Evolutionary conservation across 1,140 invertebrate genomes (phyloP).

Genomic region (Trichogramma pretiosum): DNA sequence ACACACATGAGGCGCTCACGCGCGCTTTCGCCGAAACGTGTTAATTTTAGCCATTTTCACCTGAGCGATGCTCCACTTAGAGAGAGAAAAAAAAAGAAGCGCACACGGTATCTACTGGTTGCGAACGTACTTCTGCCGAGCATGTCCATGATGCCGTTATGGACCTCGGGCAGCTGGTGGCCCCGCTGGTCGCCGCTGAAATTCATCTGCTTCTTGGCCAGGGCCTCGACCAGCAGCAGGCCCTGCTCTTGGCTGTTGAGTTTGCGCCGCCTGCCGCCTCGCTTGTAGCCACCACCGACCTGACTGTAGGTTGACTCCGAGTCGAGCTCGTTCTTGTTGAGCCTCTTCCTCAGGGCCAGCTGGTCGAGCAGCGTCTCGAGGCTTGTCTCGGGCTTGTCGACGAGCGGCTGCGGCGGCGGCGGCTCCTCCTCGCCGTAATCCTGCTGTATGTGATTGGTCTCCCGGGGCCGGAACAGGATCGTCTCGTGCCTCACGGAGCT

Average conservation of each 20-base stretch:
- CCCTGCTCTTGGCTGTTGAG: conserved; percentile 63
- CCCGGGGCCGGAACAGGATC: conserved; percentile 18
- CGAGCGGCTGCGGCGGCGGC: conserved; percentile 9
- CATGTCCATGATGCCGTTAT: conserved; percentile 70
- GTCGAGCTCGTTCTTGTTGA: not conserved
- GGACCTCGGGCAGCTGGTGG: conserved; percentile 41
- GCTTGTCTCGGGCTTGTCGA: conserved; percentile 16
- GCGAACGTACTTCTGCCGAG: conserved; percentile 65
- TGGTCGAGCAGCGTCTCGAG: conserved; percentile 31
- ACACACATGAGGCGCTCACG: conserved; percentile 1
- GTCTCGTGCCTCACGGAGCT: conserved; percentile 12
- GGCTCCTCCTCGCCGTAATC: conserved; percentile 17
- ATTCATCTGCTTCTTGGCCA: conserved; percentile 54
- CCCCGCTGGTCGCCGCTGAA: conserved; percentile 40
- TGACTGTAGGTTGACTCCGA: conserved; percentile 24
- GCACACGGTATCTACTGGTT: not conserved
- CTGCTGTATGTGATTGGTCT: conserved; percentile 17
- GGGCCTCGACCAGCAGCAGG: conserved; percentile 59
- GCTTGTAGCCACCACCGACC: conserved; percentile 25
- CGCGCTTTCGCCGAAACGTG: conserved; percentile 1
- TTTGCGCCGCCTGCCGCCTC: conserved; percentile 44
- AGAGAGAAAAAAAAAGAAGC: not conserved
- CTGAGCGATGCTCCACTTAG: conserved; percentile 5
- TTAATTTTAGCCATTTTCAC: conserved; percentile 17
- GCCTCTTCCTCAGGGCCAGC: conserved; percentile 22